Base-by-base conservation (phyloP, 2,113 vertebrate species). In the Ailuropoda melanoleuca region DNA sequence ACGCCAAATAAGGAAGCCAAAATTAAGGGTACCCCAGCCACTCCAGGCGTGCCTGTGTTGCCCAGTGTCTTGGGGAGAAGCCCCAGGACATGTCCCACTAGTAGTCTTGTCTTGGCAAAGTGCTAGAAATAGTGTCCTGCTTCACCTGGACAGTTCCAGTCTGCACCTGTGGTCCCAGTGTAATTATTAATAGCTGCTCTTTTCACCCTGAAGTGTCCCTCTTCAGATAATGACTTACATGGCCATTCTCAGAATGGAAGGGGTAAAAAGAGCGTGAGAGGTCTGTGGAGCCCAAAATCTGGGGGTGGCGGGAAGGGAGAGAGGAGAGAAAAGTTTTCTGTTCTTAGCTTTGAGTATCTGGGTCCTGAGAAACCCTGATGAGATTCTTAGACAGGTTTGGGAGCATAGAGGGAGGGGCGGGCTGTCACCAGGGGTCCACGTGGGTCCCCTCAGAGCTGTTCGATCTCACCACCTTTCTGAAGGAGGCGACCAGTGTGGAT, bases 41-140 rank as follows among this genome's bases (percentile, higher is more conserved):
- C 24, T 6, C 17, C 34, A 12, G 17, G 13, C 34, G 29, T 0
- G 0, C 46, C 56, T n/a, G 31, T 53, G 18, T 19, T 39, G 53
- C 37, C 88, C 17, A 17, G 39, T 55, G 60, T 26, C 1, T 1
- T 6, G n/a, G 31, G 68, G 37, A 70, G 58, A 24, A 18, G 23
- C 43, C 46, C 17, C 0, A n/a, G 11, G 62, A 39, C 18, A 13
- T 4, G 11, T 11, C 68, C 4, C 11, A 0, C 39, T 48, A 23
- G 23, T 4, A 31, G 21, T 14, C 72, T 6, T 21, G 43, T 55
- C 48, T 24, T 58, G 29, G 21, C 19, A 83, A 7, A 58, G 66
- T 14, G 84, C 4, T 10, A 60, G n/a, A 26, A 48, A 50, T 0
- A 8, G 50, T 53, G 5, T n/a, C 46, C 39, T 4, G 29, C 78